Evolutionary conservation across 2,888 invertebrate species (phyloP).

Genomic region (Drosophila putrida): DNA sequence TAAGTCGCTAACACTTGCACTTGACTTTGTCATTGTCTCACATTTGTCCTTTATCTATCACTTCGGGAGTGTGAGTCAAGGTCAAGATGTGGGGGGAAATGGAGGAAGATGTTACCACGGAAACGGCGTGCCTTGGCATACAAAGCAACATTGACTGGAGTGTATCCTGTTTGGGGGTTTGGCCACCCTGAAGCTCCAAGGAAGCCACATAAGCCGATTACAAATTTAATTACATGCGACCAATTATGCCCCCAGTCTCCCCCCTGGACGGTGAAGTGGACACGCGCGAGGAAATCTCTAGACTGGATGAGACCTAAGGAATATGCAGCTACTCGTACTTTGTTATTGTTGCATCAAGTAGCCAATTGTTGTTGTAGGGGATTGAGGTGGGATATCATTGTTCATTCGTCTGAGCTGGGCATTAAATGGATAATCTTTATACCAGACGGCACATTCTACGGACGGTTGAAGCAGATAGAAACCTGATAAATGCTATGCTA

Average conservation of each 20-base stretch:
- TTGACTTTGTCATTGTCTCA: no score
- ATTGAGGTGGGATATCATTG: background rate
- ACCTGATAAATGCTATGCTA: background rate
- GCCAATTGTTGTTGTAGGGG: background rate
- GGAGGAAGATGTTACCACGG: no score
- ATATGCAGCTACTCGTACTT: conserved; percentile 7
- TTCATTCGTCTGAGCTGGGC: conserved; percentile 26
- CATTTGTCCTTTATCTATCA: no score
- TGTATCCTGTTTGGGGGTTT: no score
- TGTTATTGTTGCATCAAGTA: background rate
- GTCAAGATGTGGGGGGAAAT: no score
- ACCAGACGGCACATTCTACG: background rate
- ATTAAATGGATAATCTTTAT: conserved; percentile 36
- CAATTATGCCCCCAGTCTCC: conserved; percentile 40
- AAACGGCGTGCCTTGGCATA: no score
- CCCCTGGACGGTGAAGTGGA: conserved; percentile 1
- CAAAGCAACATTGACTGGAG: no score
- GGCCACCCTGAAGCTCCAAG: background rate
- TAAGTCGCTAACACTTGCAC: no score
- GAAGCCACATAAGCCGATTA: conserved; percentile 68
- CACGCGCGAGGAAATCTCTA: conserved; percentile 13
- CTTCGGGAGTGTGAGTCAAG: no score
- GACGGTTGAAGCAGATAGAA: background rate
- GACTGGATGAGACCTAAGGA: background rate
- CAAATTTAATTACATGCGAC: conserved; percentile 60